A percentile compares a stretch with the other conserved stretches of the same genome.
Evolutionary conservation across 2,113 vertebrate species (phyloP).

Genomic region (Pycnonotus jocosus): DNA sequence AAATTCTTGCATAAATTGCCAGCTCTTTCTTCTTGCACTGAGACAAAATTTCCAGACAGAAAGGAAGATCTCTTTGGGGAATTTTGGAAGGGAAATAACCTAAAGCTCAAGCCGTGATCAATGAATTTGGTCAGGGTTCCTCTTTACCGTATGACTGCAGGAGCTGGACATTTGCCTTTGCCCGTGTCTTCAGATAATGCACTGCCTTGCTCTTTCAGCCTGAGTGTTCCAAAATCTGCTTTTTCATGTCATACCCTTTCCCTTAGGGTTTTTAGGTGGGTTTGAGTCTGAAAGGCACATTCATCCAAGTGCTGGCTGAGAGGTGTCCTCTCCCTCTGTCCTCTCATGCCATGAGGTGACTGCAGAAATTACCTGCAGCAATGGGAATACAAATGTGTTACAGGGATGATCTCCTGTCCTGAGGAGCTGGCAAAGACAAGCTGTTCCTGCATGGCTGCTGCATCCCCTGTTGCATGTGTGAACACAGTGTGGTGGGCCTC

Average conservation of each 20-base stretch:
- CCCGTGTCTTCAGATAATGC: neutral
- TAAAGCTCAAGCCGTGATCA: accelerated
- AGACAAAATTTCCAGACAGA: neutral
- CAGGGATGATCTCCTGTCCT: neutral
- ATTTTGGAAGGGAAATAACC: neutral
- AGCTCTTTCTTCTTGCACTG: neutral
- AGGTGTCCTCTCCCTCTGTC: neutral
- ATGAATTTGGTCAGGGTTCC: neutral
- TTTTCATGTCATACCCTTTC: accelerated
- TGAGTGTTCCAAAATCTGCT: neutral
- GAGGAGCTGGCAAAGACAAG: neutral
- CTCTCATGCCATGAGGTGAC: accelerated
- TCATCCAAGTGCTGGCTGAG: neutral
- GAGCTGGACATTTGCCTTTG: neutral
- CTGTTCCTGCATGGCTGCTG: neutral
- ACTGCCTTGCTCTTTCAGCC: neutral
- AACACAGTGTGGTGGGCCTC: neutral
- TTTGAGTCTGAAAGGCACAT: neutral
- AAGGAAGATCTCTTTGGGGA: neutral
- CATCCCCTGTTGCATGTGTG: neutral
- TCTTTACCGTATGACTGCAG: neutral
- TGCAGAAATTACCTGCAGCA: neutral
- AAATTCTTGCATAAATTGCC: neutral
- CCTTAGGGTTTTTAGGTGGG: neutral
- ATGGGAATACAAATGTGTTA: accelerated